Evolutionary conservation across 2,888 invertebrate genomes (phyloP).

Genomic region (Lamellibrachia satsuma): DNA sequence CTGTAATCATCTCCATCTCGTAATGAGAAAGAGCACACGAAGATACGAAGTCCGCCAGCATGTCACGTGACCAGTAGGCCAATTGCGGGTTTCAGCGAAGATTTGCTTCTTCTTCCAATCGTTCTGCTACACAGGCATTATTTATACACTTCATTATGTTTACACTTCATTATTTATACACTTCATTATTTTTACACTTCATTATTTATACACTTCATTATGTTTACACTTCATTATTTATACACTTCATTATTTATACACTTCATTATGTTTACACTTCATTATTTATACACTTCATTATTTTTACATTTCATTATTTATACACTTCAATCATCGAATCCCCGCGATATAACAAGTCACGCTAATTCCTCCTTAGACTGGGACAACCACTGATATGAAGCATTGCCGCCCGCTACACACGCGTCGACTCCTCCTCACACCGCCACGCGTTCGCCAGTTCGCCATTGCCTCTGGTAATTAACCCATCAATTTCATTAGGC

Average conservation of each 20-base stretch:
- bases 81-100: not conserved
- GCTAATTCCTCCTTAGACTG: not conserved
- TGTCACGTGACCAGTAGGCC: not conserved
- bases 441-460: not conserved
- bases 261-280: not conserved
- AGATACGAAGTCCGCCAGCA: not conserved
- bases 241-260: not conserved
- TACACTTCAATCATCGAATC: not conserved
- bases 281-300: not conserved
- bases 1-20: too few species aligned
- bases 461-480: not conserved
- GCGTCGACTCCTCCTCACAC: not conserved
- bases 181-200: not conserved
- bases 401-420: too few species aligned
- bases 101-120: not conserved
- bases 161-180: not conserved
- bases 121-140: not conserved
- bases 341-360: not conserved
- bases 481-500: not conserved
- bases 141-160: not conserved
- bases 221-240: not conserved
- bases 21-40: too few species aligned
- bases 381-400: not conserved
- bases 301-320: not conserved
- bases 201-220: not conserved